Conservation (phyloP, 2,113 vertebrate species). For the Hystrix brachyura region DNA sequence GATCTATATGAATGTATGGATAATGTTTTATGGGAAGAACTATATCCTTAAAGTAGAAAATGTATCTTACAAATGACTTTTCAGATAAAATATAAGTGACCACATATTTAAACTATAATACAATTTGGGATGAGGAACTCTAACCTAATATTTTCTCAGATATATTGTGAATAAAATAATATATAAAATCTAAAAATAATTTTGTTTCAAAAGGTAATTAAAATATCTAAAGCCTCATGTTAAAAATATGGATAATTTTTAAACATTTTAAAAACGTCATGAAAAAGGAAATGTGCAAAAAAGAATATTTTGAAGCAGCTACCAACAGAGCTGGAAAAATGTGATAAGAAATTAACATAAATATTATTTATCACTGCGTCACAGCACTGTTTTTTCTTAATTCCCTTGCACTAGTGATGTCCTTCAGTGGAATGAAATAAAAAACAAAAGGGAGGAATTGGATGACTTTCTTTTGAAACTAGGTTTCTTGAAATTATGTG, state of each 20-base stretch:
- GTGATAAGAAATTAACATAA: background rate
- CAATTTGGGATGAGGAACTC: background rate
- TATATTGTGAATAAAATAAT: background rate
- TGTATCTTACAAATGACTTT: background rate
- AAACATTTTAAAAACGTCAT: background rate
- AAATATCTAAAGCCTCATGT: background rate
- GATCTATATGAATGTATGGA: background rate
- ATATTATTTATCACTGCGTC: background rate
- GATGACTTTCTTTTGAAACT: conserved; percentile 29
- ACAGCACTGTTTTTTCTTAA: background rate
- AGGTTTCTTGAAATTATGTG: background rate
- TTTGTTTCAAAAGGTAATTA: conserved; percentile 37
- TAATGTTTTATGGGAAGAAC: conserved; percentile 9
- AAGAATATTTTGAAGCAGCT: background rate
- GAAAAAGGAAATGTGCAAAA: background rate
- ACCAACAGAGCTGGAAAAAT: background rate
- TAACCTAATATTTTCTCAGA: background rate
- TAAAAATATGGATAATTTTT: conserved; percentile 10
- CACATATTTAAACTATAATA: background rate
- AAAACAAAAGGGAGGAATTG: background rate
- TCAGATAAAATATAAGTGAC: background rate
- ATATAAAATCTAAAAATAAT: background rate
- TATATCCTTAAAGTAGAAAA: background rate
- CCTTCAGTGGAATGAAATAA: background rate
- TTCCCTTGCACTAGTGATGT: background rate